phyloP scores from a whole-genome alignment of 2,797 vertebrate genomes.

The Adrianichthys oophorus region DNA sequence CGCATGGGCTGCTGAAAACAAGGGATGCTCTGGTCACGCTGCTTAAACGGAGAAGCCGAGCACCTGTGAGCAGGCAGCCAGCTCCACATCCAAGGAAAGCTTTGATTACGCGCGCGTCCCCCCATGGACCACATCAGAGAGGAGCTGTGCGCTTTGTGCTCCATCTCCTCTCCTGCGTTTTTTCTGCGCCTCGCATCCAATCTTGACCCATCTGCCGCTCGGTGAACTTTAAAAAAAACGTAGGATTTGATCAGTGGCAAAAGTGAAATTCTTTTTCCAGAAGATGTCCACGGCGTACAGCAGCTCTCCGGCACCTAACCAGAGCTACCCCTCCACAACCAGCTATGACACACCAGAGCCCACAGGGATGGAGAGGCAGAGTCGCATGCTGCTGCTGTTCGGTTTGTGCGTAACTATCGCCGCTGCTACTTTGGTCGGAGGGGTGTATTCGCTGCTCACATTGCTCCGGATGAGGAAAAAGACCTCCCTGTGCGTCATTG shows the following conservation, averaged over 20 bases:
- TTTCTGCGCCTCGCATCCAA: background rate
- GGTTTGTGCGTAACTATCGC: constrained; percentile 83
- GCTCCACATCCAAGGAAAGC: constrained; percentile 24
- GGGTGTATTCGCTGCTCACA: constrained; percentile 85
- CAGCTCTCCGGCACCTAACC: constrained; percentile 79
- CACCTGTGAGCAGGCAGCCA: constrained; percentile 22
- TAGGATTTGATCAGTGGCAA: constrained; percentile 38
- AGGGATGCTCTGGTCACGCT: constrained; percentile 37
- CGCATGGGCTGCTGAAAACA: constrained; percentile 53
- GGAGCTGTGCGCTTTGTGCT: constrained; percentile 1
- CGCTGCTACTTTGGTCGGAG: constrained; percentile 80
- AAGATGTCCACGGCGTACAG: constrained; percentile 79
- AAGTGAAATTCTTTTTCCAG: constrained; percentile 28
- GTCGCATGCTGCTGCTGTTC: constrained; percentile 79
- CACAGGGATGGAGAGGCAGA: constrained; percentile 65
- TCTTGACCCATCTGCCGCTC: background rate
- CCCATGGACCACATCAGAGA: constrained; percentile 4
- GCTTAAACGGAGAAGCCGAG: constrained; percentile 36
- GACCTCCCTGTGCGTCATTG: constrained; percentile 85
- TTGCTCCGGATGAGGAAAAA: constrained; percentile 83
- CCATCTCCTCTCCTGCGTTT: background rate
- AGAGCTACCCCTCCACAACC: constrained; percentile 70
- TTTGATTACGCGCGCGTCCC: constrained; percentile 19
- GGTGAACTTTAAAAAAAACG: constrained; percentile 38
- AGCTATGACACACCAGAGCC: constrained; percentile 64